Base-by-base conservation (phyloP, 2,797 vertebrate genomes). In the Harpagifer antarcticus region DNA sequence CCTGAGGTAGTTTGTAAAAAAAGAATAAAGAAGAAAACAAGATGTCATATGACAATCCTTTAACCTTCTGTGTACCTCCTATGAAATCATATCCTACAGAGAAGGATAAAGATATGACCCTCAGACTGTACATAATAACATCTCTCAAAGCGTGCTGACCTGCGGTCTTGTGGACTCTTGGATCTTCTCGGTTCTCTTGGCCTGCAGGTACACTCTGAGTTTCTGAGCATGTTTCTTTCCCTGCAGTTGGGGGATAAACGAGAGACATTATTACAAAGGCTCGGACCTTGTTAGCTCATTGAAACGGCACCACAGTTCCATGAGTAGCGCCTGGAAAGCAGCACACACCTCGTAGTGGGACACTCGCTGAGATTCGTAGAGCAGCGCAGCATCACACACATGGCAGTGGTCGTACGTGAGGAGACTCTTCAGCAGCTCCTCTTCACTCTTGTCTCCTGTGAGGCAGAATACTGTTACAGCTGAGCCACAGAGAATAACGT, bases 201-300 rank as follows among this genome's bases (percentile, higher is more conserved):
- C 87, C 52, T 94, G 93, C 82, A 96, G 84, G 79, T 95, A 96
- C 60, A 93, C 71, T 42, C 77, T 93, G 77, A 98, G 88, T 84
- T 96, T 96, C 79, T 95, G 94, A 75, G 95, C 91, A 53, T 98
- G 96, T 65, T 92, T 96, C 93, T 96, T 96, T 74, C 97, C 96
- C 97, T 99, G 84, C 73, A 92, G 70, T 49, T 13, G 10, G 54
- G 11, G 37, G 16, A 78, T 0, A 83, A 5, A 27, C 27, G 9
- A 4, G 4, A 79, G 14, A 72, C 8, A 37, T 49, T 13, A 63
- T 10, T 48, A 64, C 12, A 9, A 63, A 72, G 4, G 7, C n/a
- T 71, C 27, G 0, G 20, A 15, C 3, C 40, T 42, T 9, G n/a
- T 50, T 15, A 20, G 12, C 16, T 47, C 9, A 72, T 64, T 14